Base-by-base conservation (phyloP, 2,797 vertebrate genomes). In the Rhinophrynus dorsalis region DNA sequence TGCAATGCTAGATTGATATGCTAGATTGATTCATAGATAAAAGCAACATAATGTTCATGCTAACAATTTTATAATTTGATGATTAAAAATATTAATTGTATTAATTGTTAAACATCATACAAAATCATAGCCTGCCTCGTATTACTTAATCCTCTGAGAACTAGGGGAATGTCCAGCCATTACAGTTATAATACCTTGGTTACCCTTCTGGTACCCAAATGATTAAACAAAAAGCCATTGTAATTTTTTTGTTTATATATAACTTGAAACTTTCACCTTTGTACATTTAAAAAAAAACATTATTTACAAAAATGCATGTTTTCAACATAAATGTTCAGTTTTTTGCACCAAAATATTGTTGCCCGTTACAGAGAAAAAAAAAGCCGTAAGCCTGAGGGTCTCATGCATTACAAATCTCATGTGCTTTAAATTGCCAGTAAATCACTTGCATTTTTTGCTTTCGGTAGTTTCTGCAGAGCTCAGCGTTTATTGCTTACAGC, bases 391-490 rank as follows among this genome's bases (percentile, higher is more conserved):
- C 86, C 83, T 76, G 69, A 84, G 81, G 83, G 83, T 75, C 65
- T 85, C 81, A 86, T 86, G 89, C 85, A 86, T 89, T 88, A 89
- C 86, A 89, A 85, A 91, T 87, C 85, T 84, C 81, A 60, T 84
- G 83, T 81, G 81, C 80, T 86, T 86, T 84, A 84, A 89, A 90
- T 85, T 85, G 84, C 84, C 80, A 84, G 87, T 88, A 91, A 91
- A 92, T 90, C 86, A 90, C 82, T 87, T 79, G 79, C 6, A 58
- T 2, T 82, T 87, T 83, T 83, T 83, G 78, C 87, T 83, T 86
- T 85, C 82, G 79, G 82, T 79, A 76, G 79, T 90, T 94, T 90
- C 86, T 88, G 93, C 90, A 54, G 29, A 93, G 87, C 89, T 95
- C 92, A 93, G 92, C 90, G 20, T 83, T 79, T 85, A 90, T 84